Evolutionary conservation across 2,888 invertebrate genomes (phyloP), one percentile per base, ranked within the genome.

Genomic region (Pandemis heparana): DNA sequence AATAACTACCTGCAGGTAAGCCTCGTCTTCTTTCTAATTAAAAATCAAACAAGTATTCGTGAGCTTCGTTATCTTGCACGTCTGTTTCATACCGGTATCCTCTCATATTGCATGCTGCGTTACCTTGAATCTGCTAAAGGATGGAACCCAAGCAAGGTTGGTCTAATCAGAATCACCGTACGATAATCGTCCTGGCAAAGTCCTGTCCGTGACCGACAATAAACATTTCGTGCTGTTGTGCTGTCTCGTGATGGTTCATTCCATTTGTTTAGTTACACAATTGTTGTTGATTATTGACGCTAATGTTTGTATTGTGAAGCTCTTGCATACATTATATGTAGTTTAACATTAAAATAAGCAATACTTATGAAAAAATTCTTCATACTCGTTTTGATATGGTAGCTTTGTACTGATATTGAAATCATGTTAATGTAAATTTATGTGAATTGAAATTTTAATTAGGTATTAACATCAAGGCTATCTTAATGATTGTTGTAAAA

Each of bases 131-230:
- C 64, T 59, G 64, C 80, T 83, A 87, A 23, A 91, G 91, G 91
- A 94, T 94, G 95, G 94, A 95, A 87, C 87, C 91, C 74, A 90
- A 88, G 82, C 91, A 89, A 94, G 95, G 95, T 95, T 92, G 90
- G 94, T 92, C 85, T 79, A 78, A 81, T 83, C 53, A 81, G 79
- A 78, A 81, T 83, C 53, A 81, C 79, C 80, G 61, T 48, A 76
- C 75, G 75, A 60, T 63, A 79, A 70, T 75, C 43, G 70, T 73
- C 75, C 71, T 61, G 68, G 71, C 61, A 63, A 70, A 73, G 71
- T 76, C 63, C 63, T 53, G 62, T 71, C 53, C 46, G 56, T 71
- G 59, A 67, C 59, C 62, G 56, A 66, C 68, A 73, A 73, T 73
- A 63, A 68, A 48, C 68, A 64, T 68, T 63, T 73, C 64, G 63